These are phyloP conservation scores for Oopsacas minuta DNA, from an alignment of 37 sponge, comb jelly and placozoan genomes.

Conservation along the genomic window DNA sequence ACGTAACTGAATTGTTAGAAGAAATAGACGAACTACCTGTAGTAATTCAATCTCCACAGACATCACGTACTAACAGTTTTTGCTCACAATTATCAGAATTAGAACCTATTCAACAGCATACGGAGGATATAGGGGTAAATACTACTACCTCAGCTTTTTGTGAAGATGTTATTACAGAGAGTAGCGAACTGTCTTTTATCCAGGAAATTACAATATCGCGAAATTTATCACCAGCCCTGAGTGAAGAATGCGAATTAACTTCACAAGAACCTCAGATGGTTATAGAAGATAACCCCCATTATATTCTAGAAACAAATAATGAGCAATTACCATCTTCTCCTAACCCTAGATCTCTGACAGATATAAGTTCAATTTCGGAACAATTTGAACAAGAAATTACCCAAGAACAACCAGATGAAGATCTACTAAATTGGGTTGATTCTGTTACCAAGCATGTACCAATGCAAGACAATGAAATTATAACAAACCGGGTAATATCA, in stretches of 20 bases:
- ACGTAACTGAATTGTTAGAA: background rate
- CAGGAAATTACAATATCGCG: background rate
- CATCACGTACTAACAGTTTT: background rate
- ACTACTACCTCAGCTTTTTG: background rate
- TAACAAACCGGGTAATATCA: background rate
- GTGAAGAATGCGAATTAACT: background rate
- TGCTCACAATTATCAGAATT: background rate
- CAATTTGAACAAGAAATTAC: background rate
- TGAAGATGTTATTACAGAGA: background rate
- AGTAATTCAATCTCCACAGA: background rate
- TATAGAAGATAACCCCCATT: background rate
- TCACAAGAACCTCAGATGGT: background rate
- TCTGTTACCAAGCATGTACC: background rate
- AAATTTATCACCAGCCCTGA: background rate
- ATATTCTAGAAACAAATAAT: background rate
- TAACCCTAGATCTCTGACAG: constrained; percentile 1
- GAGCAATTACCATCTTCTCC: background rate
- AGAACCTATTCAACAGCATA: background rate
- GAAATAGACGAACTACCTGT: background rate
- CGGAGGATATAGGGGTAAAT: background rate
- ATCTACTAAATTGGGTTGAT: background rate
- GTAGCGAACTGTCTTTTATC: background rate
- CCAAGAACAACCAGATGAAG: background rate
- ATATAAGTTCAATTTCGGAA: background rate
- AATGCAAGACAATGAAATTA: background rate